These are phyloP conservation scores for Cephus pygmeus DNA, from an alignment of 2,888 invertebrate species.

Conservation along the genomic window DNA sequence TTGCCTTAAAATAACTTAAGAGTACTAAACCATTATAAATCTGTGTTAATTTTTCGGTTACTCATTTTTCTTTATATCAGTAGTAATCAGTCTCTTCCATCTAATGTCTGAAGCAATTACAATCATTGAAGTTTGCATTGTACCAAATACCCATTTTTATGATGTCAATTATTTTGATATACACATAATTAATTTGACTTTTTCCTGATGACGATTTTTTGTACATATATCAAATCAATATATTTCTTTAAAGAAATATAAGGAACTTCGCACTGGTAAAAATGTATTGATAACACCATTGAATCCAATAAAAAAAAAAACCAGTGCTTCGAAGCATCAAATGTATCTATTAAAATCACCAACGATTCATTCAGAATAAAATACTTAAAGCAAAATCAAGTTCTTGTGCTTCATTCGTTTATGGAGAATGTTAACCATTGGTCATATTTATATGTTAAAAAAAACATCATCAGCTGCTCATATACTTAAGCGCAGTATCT, in stretches of 20 bases:
- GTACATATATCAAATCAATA: neutral
- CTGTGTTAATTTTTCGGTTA: neutral
- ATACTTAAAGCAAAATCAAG: neutral
- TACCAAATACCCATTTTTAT: neutral
- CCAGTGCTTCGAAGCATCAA: neutral
- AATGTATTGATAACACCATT: neutral
- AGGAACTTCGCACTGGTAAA: neutral
- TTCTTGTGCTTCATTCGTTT: neutral
- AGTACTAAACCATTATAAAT: neutral
- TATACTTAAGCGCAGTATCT: neutral
- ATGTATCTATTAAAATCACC: neutral
- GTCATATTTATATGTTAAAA: neutral
- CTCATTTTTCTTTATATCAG: slow-evolving; percentile 21
- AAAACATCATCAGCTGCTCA: neutral
- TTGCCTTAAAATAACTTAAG: neutral
- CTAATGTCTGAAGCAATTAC: neutral
- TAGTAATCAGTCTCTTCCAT: slow-evolving; percentile 39
- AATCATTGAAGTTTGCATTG: neutral
- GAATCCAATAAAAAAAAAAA: neutral
- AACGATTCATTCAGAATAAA: too few species aligned
- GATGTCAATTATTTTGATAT: neutral
- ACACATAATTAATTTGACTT: neutral
- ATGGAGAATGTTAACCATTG: neutral
- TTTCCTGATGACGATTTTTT: neutral
- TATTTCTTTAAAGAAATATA: neutral